A percentile compares a stretch with the other conserved stretches of the same genome.
phyloP scores from a whole-genome alignment of 2,888 invertebrate species.

The Lydus trimaculatus region DNA sequence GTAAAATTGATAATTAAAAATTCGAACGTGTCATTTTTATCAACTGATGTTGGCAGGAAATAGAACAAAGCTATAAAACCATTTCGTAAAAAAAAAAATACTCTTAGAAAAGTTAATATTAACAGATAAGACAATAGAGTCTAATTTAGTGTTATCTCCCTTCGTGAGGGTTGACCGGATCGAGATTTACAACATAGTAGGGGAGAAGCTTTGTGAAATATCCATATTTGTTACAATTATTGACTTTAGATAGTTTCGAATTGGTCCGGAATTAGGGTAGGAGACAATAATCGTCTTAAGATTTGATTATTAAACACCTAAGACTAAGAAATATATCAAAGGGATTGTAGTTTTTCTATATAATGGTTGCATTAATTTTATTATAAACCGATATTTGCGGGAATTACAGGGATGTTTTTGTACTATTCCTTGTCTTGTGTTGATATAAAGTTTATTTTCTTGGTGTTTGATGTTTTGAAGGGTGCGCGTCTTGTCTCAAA shows the following conservation, averaged over 20 bases:
- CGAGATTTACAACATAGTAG: not conserved
- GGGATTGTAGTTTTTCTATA: too few relatives aligned
- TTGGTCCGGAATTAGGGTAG: not conserved
- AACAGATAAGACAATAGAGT: slow-evolving; percentile 27
- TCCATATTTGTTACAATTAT: slow-evolving; percentile 26
- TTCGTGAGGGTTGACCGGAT: slow-evolving; percentile 18
- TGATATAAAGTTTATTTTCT: not conserved
- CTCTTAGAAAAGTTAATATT: slow-evolving; percentile 16
- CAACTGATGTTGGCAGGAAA: not conserved
- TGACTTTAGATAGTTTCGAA: slow-evolving; percentile 17
- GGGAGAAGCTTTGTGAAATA: slow-evolving; percentile 11
- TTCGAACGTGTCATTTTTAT: slow-evolving; percentile 10
- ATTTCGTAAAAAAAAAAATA: not conserved
- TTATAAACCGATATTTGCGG: not conserved
- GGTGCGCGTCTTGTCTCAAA: slow-evolving; percentile 14
- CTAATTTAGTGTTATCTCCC: slow-evolving; percentile 25
- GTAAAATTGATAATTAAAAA: slow-evolving; percentile 22
- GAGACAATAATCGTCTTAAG: slow-evolving; percentile 14
- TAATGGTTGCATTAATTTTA: not conserved
- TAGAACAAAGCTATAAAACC: not conserved
- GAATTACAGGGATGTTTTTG: not conserved
- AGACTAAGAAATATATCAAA: not conserved
- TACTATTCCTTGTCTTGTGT: not conserved
- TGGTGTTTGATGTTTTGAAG: not conserved
- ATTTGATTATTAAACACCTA: not conserved